These are phyloP conservation scores for Blennius ocellaris DNA, from an alignment of 2,113 vertebrate genomes.

Conservation along the genomic window DNA sequence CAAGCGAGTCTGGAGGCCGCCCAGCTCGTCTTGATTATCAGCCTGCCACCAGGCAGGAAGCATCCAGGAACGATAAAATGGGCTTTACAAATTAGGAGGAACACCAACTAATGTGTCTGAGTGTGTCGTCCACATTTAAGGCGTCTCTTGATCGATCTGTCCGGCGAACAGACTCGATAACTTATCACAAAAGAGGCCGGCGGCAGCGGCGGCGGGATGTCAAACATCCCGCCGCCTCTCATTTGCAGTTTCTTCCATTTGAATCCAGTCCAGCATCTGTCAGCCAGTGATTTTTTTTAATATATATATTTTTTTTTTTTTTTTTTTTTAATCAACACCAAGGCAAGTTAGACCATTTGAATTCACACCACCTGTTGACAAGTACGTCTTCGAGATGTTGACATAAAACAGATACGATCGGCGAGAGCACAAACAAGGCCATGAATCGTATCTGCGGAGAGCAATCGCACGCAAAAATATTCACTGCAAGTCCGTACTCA, in stretches of 20 bases:
- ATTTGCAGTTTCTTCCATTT: not conserved
- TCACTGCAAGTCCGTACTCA: not conserved
- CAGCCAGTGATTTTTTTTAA: slow-evolving; percentile 21
- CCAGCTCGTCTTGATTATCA: slow-evolving; percentile 2
- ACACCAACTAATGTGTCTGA: not conserved
- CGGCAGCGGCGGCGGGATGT: not conserved
- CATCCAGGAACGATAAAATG: not conserved
- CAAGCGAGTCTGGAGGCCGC: slow-evolving; percentile 20
- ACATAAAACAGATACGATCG: slow-evolving; percentile 33
- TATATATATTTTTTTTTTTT: too few species aligned
- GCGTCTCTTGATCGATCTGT: not conserved
- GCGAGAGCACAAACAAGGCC: not conserved
- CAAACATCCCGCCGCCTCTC: not conserved
- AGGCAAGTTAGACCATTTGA: slow-evolving; percentile 6
- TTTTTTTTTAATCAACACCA: slow-evolving; percentile 21
- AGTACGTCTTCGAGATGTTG: slow-evolving; percentile 33
- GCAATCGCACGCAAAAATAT: not conserved
- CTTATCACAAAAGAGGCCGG: not conserved
- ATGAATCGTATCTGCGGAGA: slow-evolving; percentile 20
- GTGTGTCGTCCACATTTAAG: not conserved
- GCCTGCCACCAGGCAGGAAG: not conserved
- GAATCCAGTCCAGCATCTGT: slow-evolving; percentile 2
- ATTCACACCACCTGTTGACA: slow-evolving; percentile 51
- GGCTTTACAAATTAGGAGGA: slow-evolving; percentile 8
- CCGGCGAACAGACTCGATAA: not conserved